phyloP scores from a whole-genome alignment of 23 tunicate species.

The Aplidium turbinatum region DNA sequence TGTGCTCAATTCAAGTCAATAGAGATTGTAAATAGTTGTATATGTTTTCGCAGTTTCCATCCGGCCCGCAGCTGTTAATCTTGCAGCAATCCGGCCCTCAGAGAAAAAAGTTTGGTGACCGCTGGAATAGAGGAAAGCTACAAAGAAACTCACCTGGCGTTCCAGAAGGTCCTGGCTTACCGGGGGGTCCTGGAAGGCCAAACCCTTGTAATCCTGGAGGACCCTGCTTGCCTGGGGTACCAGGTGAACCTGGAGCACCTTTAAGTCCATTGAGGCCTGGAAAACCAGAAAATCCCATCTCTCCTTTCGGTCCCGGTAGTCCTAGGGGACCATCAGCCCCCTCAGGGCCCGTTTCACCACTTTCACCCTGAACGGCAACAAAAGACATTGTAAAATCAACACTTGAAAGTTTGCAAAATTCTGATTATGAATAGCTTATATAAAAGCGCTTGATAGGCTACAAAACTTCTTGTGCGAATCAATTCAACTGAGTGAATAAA shows the following conservation, averaged over 20 bases:
- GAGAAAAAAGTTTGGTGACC: too few species aligned
- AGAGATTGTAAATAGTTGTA: too few species aligned
- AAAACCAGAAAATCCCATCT: constrained; percentile 72
- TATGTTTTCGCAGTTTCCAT: too few species aligned
- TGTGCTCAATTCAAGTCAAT: too few species aligned
- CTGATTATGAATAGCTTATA: too few species aligned
- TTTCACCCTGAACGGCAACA: constrained; percentile 42
- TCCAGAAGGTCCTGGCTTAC: constrained; percentile 79
- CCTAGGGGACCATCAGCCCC: constrained; percentile 71
- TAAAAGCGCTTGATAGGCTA: too few species aligned
- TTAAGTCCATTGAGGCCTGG: constrained; percentile 64
- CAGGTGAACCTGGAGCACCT: constrained; percentile 73
- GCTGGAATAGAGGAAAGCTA: too few species aligned
- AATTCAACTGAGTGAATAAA: too few species aligned
- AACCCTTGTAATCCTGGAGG: constrained; percentile 60
- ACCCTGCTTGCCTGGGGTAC: constrained; percentile 77
- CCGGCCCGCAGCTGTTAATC: too few species aligned
- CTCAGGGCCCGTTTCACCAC: constrained; percentile 63
- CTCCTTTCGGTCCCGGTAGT: constrained; percentile 68
- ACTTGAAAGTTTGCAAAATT: neutral
- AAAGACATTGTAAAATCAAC: neutral
- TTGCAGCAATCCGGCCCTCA: too few species aligned
- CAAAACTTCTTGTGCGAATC: too few species aligned
- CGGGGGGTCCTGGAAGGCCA: constrained; percentile 53
- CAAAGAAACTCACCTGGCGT: constrained; percentile 34